Base-by-base conservation (phyloP, 2,113 vertebrate genomes). In the Sciurus niger region DNA sequence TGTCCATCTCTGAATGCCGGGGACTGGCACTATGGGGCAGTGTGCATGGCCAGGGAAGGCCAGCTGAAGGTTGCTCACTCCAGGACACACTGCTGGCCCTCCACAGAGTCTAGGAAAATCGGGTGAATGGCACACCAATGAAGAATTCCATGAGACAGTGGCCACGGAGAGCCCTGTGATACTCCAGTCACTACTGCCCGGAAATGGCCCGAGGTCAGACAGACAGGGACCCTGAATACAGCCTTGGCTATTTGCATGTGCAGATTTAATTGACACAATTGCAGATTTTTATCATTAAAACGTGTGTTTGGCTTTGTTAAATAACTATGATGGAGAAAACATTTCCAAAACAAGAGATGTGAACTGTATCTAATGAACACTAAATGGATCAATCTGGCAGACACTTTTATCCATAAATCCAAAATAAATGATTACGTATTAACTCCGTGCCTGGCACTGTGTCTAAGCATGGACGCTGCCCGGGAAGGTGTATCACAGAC, bases 251-350 rank as follows among this genome's bases (percentile, higher is more conserved):
- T 84, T 77, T 80, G 68, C 7, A 89, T 7, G 46, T 17, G 32
- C 30, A 88, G 13, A 85, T 74, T 32, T 60, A 73, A 90, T 46
- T 73, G 55, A 28, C 68, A 87, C 79, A 86, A 63, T 1, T 60
- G 48, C 20, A 90, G 73, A 40, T 46, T 30, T 74, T 74, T 37
- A 84, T 28, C 43, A 78, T 51, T 72, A 87, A 72, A 55, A 90
- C 32, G 73, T 16, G 28, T 90, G 30, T 93, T 65, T 34, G 32
- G 16, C 70, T 95, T 78, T 65, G 83, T 73, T 89, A 58, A 95
- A 84, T 86, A 89, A 43, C 53, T 34, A 90, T 4, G 17, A n/a
- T 60, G 34, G 30, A 72, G 84, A 94, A 95, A 93, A 48, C 7
- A 72, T 46, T 65, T 92, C 14, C 55, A 94, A 46, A 84, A 43